Base-by-base conservation (phyloP, 2,888 invertebrate genomes). In the Cantharis flavilabris region DNA sequence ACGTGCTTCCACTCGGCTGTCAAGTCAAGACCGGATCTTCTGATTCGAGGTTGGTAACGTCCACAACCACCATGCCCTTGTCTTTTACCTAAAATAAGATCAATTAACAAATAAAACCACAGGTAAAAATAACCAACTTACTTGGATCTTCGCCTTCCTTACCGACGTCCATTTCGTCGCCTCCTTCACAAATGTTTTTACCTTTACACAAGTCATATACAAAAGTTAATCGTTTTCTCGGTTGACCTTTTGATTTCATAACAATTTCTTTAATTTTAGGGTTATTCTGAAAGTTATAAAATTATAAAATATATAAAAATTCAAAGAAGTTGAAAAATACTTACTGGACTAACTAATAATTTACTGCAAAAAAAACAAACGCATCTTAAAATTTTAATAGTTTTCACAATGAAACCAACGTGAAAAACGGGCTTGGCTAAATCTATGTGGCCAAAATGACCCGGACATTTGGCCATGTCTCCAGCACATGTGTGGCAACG, bases 281-380 rank as follows among this genome's bases (percentile, higher is more conserved):
- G 90, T 96, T 95, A 84, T 94, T 94, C 94, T 96, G 88, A 80
- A 91, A 90, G 82, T 82, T 11, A 33, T 20, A 20, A 16, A 70
- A 62, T 13, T 1, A 7, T 18, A 33, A 49, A 70, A n/a, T n/a
- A n/a, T n/a, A n/a, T n/a, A n/a, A n/a, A n/a, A n/a, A 33, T 16
- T 9, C 33, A 70, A n/a, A 49, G 3, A 69, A 18, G 0, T n/a
- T 49, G n/a, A 67, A 87, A 86, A 1, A 86, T 89, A 92, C 95
- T 95, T 91, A 96, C 96, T 63, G 97, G 96, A 85, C 96, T 98
- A 76, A 99, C 97, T 81, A 99, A 92, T 84, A 99, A 90, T 88
- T 98, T 98, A 69, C 99, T 99, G 89, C 99, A 99, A 88, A 97
- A 99, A 88, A 98, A 99, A 88, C 99, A 99, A 20, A 99, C 98